Evolutionary conservation across 1,140 invertebrate species (phyloP), one percentile per base, ranked within the genome.

Genomic region (Manduca sexta): DNA sequence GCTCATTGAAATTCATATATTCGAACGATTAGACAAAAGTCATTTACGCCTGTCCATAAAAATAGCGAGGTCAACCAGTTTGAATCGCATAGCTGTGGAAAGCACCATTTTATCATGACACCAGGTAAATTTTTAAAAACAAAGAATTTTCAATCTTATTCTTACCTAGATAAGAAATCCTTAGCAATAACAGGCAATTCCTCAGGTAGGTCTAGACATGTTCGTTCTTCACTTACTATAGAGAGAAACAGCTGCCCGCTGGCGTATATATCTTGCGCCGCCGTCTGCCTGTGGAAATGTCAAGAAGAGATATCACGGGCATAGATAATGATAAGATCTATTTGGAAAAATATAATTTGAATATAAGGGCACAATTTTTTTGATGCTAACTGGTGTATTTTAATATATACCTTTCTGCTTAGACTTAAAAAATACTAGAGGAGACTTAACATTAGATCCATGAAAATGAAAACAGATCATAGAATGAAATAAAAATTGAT

Each of bases 81-180:
- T 8, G 14, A 1, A n/a, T 15, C 1, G 7, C 13, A 7, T 15
- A n/a, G n/a, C n/a, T n/a, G n/a, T n/a, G n/a, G n/a, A 13, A 8
- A 38, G 2, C 2, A 8, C 1, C 39, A 34, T 35, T 35, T 33
- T 47, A 11, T 16, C 10, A 16, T 41, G n/a, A n/a, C n/a, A n/a
- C n/a, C n/a, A n/a, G n/a, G n/a, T 11, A n/a, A 38, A n/a, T 38
- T 13, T n/a, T 13, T 13, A 8, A 3, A 4, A 38, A n/a, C n/a
- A n/a, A n/a, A n/a, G n/a, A n/a, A n/a, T n/a, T n/a, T n/a, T n/a
- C n/a, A n/a, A n/a, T n/a, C 2, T 13, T n/a, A n/a, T n/a, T n/a
- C n/a, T 21, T 62, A 79, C 78, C 70, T 77, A 4, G 74, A 73
- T 49, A 82, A 74, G 47, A 82, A 79, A 41, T 82, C 78, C 44